A percentile compares a stretch with the other conserved stretches of the same genome.
phyloP scores from a whole-genome alignment of 2,888 invertebrate genomes.

The Diplolepis rosae region DNA sequence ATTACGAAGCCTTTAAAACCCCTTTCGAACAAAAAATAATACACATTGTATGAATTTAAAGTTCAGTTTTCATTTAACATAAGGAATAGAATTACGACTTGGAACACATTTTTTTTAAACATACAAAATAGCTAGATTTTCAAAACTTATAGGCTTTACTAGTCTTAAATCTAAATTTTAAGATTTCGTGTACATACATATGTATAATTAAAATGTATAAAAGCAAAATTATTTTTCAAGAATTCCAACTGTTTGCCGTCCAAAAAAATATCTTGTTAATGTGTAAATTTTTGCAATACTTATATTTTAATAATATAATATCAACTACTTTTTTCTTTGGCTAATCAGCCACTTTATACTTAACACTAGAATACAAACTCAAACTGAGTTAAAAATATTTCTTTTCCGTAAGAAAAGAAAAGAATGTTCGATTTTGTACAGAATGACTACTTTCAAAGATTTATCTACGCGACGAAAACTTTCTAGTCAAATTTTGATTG shows the following conservation, averaged over 20 bases:
- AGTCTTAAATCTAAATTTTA: background rate
- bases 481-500: no score
- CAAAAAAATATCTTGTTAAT: background rate
- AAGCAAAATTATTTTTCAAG: background rate
- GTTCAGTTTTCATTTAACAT: background rate
- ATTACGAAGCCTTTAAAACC: background rate
- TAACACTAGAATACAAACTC: background rate
- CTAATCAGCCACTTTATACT: background rate
- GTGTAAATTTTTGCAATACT: background rate
- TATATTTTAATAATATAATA: background rate
- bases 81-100: background rate
- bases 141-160: background rate
- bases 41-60: no score
- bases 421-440: no score
- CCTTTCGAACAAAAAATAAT: no score
- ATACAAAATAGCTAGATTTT: background rate
- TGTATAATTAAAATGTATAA: background rate
- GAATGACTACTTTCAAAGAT: no score
- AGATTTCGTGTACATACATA: background rate
- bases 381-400: background rate
- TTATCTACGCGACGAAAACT: no score
- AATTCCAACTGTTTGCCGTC: no score
- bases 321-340: background rate
- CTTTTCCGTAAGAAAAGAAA: no score
- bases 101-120: background rate